Base-by-base conservation (phyloP, 1,140 invertebrate species). In the Cyclina sinensis region DNA sequence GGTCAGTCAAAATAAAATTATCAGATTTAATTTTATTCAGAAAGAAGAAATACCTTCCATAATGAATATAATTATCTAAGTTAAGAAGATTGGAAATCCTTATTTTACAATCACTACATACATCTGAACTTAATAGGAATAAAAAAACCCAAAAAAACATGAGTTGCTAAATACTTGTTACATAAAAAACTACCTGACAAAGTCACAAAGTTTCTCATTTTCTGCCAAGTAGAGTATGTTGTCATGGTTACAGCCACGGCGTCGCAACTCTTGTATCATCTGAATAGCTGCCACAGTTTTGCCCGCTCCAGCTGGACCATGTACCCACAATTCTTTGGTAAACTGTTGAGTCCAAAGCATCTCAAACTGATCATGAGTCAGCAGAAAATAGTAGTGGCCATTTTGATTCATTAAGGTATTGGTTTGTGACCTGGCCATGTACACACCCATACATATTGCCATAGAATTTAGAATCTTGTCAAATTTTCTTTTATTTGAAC, bases 291-390 rank as follows among this genome's bases (percentile, higher is more conserved):
- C 92, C n/a, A 94, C 89, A 12, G 93, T 94, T 68, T 94, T 94
- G 1, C 93, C 93, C 30, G 90, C 81, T 0, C 92, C 93, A 21
- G 93, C 92, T 7, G 93, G 93, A 62, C 93, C 92, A 74, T 94
- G 93, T 30, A 94, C 89, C 93, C 93, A 94, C 54, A 94, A 90
- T 86, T 94, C 92, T 79, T 87, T 92, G 59, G 91, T 92, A 86
- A 92, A 93, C 78, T 94, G 93, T 39, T 91, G 91, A 0, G 83
- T 92, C 90, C 91, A 93, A 73, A 94, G 81, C 89, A 94, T 70
- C 54, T 94, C 90, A 89, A 94, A 92, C 92, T 94, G 93, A 62
- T 93, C 93, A 84, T 91, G 92, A n/a, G 93, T 93, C 85, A 93
- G 79, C 70, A 93, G 62, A 70, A 92, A 92, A 46, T 91, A 91